Percentiles rank a stretch among this genome's conserved stretches.
These are phyloP conservation scores for Cantharis lateralis DNA, from an alignment of 2,888 invertebrate genomes.

Conservation along the genomic window DNA sequence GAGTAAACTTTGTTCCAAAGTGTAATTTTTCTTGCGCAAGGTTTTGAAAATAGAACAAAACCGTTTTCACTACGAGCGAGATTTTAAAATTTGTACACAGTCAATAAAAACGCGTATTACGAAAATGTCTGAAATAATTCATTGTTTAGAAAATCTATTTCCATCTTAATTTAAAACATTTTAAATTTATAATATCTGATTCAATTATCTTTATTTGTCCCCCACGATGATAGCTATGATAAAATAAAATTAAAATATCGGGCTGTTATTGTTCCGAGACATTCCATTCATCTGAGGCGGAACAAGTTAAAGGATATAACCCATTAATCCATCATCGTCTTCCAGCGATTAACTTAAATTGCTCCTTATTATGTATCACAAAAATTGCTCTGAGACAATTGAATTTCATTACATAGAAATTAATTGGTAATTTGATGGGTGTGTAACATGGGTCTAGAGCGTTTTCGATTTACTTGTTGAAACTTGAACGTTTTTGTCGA, in stretches of 20 bases:
- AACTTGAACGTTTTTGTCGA: not conserved
- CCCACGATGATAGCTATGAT: not conserved
- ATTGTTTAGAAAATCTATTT: not conserved
- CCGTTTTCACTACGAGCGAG: not conserved
- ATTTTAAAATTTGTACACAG: not conserved
- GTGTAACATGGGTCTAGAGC: not conserved
- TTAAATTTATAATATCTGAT: not conserved
- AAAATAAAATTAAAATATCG: not conserved
- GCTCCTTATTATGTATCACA: slow-evolving; percentile 7
- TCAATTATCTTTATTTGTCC: not conserved
- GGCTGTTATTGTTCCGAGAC: not conserved
- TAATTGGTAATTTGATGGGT: not conserved
- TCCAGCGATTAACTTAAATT: slow-evolving; percentile 11
- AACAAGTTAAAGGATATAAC: slow-evolving; percentile 15
- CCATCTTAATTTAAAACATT: not conserved
- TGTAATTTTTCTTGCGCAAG: not conserved
- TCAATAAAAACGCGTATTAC: not conserved
- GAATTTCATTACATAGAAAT: not conserved
- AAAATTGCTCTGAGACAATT: not conserved
- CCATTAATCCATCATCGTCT: slow-evolving; percentile 20
- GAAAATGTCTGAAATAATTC: not conserved
- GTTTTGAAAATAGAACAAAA: not conserved
- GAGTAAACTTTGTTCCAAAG: not conserved
- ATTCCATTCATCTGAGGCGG: slow-evolving; percentile 8
- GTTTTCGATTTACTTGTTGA: not conserved